phyloP scores from a whole-genome alignment of 2,113 vertebrate genomes.

The Sebastes fasciatus region DNA sequence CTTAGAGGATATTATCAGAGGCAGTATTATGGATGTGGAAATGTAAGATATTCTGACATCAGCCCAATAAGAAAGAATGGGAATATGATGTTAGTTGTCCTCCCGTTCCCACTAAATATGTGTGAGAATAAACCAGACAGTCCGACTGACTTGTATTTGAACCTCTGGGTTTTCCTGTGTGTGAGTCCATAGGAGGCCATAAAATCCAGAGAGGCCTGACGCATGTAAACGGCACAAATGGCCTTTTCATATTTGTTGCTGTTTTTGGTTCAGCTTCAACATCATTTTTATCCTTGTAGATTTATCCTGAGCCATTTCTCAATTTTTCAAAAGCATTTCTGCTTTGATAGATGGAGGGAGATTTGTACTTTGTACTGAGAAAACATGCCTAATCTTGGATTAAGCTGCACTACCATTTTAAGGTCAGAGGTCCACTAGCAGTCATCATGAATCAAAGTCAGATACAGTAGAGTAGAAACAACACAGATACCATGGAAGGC shows the following conservation, averaged over 20 bases:
- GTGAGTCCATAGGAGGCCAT: conserved; percentile 9
- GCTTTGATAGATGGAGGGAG: conserved; percentile 71
- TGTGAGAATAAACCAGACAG: conserved; percentile 31
- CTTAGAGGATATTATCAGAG: conserved; percentile 30
- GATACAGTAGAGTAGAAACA: conserved; percentile 34
- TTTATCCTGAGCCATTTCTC: conserved; percentile 54
- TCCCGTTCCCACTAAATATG: neutral
- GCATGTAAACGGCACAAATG: conserved; percentile 37
- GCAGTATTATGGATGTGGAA: conserved; percentile 19
- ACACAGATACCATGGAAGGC: conserved; percentile 9
- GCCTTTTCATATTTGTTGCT: conserved; percentile 56
- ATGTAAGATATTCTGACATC: conserved; percentile 25
- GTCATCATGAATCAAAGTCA: conserved; percentile 51
- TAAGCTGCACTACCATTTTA: conserved; percentile 67
- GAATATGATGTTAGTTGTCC: conserved; percentile 7
- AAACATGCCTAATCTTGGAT: conserved; percentile 76
- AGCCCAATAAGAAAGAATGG: neutral
- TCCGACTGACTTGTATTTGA: conserved; percentile 35
- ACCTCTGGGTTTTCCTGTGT: conserved; percentile 23
- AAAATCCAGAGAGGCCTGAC: conserved; percentile 37
- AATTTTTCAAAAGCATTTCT: conserved; percentile 74
- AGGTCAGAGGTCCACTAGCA: conserved; percentile 49
- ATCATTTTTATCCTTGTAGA: conserved; percentile 53
- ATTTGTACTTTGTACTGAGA: conserved; percentile 68
- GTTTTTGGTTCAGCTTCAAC: conserved; percentile 50